phyloP scores from a whole-genome alignment of 2,888 invertebrate genomes.

The Bembecia ichneumoniformis region DNA sequence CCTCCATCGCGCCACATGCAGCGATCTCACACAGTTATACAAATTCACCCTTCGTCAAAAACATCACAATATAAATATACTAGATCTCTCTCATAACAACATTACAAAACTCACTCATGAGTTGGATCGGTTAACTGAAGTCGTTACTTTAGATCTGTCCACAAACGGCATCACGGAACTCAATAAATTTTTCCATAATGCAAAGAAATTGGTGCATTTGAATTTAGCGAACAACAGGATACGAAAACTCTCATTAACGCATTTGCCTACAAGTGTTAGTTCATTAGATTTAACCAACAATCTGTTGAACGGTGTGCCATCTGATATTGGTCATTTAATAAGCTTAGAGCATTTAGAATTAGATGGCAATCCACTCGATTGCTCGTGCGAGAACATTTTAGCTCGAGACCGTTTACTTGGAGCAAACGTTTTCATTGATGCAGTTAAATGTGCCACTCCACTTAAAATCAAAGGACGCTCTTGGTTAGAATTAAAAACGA shows the following conservation, averaged over 20 bases:
- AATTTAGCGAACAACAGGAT: slow-evolving; percentile 75
- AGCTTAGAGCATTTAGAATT: slow-evolving; percentile 76
- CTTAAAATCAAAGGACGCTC: slow-evolving; percentile 59
- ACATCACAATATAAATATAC: slow-evolving; percentile 66
- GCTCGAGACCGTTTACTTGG: slow-evolving; percentile 74
- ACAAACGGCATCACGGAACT: slow-evolving; percentile 73
- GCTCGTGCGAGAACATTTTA: slow-evolving; percentile 78
- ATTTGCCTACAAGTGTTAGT: slow-evolving; percentile 73
- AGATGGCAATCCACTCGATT: slow-evolving; percentile 78
- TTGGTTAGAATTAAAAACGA: slow-evolving; percentile 72
- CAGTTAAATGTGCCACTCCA: slow-evolving; percentile 71
- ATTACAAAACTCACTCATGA: slow-evolving; percentile 71
- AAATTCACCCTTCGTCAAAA: slow-evolving; percentile 68
- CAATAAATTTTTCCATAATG: slow-evolving; percentile 69
- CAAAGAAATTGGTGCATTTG: slow-evolving; percentile 72
- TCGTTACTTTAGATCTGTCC: slow-evolving; percentile 76
- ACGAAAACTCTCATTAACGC: slow-evolving; percentile 59
- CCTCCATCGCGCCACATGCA: slow-evolving; percentile 76
- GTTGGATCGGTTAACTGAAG: slow-evolving; percentile 71
- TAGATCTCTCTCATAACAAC: slow-evolving; percentile 76
- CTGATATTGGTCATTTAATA: slow-evolving; percentile 68
- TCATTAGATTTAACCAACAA: slow-evolving; percentile 76
- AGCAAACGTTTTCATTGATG: slow-evolving; percentile 68
- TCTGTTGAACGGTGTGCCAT: slow-evolving; percentile 71
- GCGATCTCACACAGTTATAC: slow-evolving; percentile 82